Evolutionary conservation across 2,797 vertebrate genomes (phyloP).

Genomic region (Esox lucius): DNA sequence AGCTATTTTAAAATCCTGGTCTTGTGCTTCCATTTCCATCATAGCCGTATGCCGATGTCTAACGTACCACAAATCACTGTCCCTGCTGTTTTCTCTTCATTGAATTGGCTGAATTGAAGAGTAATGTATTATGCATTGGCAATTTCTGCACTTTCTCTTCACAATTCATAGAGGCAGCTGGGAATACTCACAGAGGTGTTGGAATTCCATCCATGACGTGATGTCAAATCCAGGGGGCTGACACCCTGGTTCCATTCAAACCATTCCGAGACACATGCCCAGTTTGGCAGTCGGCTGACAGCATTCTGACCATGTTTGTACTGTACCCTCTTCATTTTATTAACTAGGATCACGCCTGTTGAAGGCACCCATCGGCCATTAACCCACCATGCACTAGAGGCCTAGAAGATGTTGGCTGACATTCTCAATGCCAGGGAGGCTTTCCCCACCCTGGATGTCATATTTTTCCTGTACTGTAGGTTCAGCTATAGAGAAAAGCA

Average conservation of each 20-base stretch:
- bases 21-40: background rate
- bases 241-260: background rate
- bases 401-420: background rate
- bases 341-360: background rate
- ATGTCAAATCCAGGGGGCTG: background rate
- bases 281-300: background rate
- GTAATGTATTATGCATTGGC: background rate
- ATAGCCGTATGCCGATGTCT: background rate
- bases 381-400: background rate
- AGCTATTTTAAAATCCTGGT: background rate
- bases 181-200: background rate
- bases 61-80: background rate
- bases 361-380: background rate
- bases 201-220: background rate
- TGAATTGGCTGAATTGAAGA: background rate
- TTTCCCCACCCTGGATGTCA: too few species aligned
- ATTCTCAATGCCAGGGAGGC: background rate
- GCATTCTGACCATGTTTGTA: background rate
- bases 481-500: background rate
- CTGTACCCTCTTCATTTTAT: background rate
- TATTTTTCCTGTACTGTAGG: background rate
- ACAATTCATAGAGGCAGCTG: background rate
- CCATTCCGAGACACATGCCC: background rate
- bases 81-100: background rate
- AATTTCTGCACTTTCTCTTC: background rate